Evolutionary conservation across 1,140 invertebrate genomes (phyloP), one percentile per base, ranked within the genome.

Genomic region (Drosophila funebris): DNA sequence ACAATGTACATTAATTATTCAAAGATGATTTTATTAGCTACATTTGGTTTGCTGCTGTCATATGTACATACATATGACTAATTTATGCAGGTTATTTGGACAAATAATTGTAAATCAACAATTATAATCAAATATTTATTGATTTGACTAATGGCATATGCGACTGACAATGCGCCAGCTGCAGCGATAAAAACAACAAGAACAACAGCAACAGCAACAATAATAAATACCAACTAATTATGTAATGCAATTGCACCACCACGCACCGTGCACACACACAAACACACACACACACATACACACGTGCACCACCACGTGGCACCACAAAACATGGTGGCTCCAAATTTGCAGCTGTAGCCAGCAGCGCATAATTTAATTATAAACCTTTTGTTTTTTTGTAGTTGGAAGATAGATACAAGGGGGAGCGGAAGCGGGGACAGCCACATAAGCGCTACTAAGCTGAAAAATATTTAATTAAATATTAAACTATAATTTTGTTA

Each of bases 121-220:
- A 87, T 78, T 87, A 66, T 73, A 78, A 87, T 87, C 83, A 82
- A 88, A 87, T 82, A 88, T 82, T 87, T 78, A 85, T 87, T 88
- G 78, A 87, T 85, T 78, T 50, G 43, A 20, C 53, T 78, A 81
- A 84, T 85, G 81, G 76, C 78, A 72, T 70, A 67, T 48, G 52
- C 16, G 16, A 18, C 2, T 20, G 62, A 20, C 41, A 24, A 37
- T 16, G n/a, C 39, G n/a, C 20, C 13, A 33, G 41, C 20, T 31
- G 58, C 36, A 43, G 20, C 14, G 50, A 57, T 48, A 46, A 27
- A 14, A 53, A 53, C 46, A 61, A 64, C 61, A 63, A 58, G 60
- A 37, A 62, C n/a, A 16, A 27, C 24, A 29, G 16, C 18, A 77
- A 52, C 31, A 54, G 24, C 18, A 53, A 53, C 46, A 61, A 64